Base-by-base conservation (phyloP, 2,113 vertebrate genomes). In the Chelonoidis abingdonii region DNA sequence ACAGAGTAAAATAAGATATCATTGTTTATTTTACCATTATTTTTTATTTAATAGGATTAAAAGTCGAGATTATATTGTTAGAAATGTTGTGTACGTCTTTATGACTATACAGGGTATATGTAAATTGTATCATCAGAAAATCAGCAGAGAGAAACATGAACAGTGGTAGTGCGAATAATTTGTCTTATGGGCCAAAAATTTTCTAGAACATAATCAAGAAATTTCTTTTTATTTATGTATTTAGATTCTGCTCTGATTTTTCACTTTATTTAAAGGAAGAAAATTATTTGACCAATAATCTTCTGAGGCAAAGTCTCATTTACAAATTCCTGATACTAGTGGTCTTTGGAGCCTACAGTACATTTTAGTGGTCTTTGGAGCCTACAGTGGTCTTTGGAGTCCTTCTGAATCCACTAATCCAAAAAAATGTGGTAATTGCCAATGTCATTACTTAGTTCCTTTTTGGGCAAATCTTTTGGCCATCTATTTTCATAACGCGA, bases 51-150 rank as follows among this genome's bases (percentile, higher is more conserved):
- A 97, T 59, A 92, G 82, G 85, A 95, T 94, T 93, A 6, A 95
- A 97, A 98, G 56, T 49, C 86, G 69, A 90, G 78, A 95, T 96
- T 92, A 50, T 88, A 50, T 95, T 93, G 52, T 95, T 95, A 86
- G 44, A 95, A 89, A 94, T 96, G 90, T 94, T 86, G 92, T 93
- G 89, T 82, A 84, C 47, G 57, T 6, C 87, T 96, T 97, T 72
- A 82, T 94, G 89, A 92, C 89, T 97, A 89, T 88, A 93, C 31
- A 52, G 96, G 91, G 84, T 89, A 52, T 62, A 59, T 89, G 80
- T 89, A 93, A 96, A 89, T 88, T 78, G 65, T 53, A 7, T 97
- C 93, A 17, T 19, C 38, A 81, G 62, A 93, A 94, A 97, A 93
- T 82, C 91, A 95, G n/a, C 31, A 91, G 89, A 54, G 83, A 65